A percentile compares a stretch with the other conserved stretches of the same genome.
These are phyloP conservation scores for Carettochelys insculpta DNA, from an alignment of 2,113 vertebrate genomes.

Conservation along the genomic window DNA sequence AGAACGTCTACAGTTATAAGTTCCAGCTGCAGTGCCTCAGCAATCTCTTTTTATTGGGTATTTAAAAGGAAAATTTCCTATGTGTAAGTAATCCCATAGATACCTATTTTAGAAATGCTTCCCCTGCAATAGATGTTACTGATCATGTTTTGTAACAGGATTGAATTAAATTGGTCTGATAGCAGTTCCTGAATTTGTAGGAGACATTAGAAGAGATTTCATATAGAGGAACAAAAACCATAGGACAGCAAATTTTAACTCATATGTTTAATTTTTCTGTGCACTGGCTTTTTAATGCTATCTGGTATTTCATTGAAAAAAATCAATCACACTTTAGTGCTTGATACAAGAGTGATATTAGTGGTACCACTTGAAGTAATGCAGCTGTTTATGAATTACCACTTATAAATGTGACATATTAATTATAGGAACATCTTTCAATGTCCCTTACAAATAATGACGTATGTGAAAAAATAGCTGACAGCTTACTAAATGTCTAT, in stretches of 20 bases:
- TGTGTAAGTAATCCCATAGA: background rate
- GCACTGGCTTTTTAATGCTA: background rate
- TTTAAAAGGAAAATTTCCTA: background rate
- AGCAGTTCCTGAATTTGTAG: background rate
- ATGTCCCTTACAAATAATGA: slow-evolving; percentile 18
- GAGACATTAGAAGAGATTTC: background rate
- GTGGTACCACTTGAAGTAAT: slow-evolving; percentile 8
- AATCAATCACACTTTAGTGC: background rate
- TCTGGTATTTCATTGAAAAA: slow-evolving; percentile 18
- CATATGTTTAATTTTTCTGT: background rate
- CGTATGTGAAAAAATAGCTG: slow-evolving; percentile 1
- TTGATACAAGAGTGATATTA: slow-evolving; percentile 6
- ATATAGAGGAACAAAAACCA: background rate
- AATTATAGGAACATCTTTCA: slow-evolving; percentile 26
- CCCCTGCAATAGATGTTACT: background rate
- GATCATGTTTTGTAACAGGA: background rate
- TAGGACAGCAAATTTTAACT: background rate
- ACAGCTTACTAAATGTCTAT: background rate
- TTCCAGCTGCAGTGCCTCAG: background rate
- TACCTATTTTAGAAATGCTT: background rate
- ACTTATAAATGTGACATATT: slow-evolving; percentile 5
- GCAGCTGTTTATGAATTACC: slow-evolving; percentile 25
- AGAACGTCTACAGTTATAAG: background rate
- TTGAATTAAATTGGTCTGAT: background rate
- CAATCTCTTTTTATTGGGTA: background rate